These are phyloP conservation scores for Nebria brevicollis DNA, from an alignment of 2,888 invertebrate genomes.

Conservation along the genomic window DNA sequence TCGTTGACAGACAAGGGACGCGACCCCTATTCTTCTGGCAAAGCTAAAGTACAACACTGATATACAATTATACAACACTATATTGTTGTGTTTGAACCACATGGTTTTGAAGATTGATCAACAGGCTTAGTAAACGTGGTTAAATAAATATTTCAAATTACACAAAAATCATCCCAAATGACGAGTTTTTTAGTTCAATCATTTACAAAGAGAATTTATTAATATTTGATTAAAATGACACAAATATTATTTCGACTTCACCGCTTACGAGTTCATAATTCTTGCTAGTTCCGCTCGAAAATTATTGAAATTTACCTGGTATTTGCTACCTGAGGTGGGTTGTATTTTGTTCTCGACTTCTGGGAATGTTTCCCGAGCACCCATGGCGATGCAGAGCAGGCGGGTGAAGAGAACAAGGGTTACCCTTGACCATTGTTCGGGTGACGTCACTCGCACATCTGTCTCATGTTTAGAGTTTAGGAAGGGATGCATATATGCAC, in stretches of 20 bases:
- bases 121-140: neutral
- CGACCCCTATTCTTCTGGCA: neutral
- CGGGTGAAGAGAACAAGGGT: neutral
- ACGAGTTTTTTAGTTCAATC: too few relatives aligned
- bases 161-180: neutral
- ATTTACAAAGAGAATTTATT: too few relatives aligned
- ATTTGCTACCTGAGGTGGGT: neutral
- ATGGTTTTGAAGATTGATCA: neutral
- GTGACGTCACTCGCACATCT: neutral
- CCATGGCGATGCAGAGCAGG: neutral
- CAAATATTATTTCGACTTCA: neutral
- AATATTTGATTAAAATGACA: neutral
- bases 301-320: neutral
- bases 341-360: neutral
- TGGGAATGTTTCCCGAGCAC: neutral
- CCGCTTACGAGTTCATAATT: neutral
- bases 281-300: neutral
- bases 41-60: neutral
- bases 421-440: neutral
- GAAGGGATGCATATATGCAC: neutral
- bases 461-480: neutral
- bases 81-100: neutral
- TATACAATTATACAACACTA: neutral
- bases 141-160: neutral
- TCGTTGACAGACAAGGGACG: slow-evolving; percentile 1